These are phyloP conservation scores for Euwallacea similis DNA, from an alignment of 1,140 invertebrate species.

Conservation along the genomic window DNA sequence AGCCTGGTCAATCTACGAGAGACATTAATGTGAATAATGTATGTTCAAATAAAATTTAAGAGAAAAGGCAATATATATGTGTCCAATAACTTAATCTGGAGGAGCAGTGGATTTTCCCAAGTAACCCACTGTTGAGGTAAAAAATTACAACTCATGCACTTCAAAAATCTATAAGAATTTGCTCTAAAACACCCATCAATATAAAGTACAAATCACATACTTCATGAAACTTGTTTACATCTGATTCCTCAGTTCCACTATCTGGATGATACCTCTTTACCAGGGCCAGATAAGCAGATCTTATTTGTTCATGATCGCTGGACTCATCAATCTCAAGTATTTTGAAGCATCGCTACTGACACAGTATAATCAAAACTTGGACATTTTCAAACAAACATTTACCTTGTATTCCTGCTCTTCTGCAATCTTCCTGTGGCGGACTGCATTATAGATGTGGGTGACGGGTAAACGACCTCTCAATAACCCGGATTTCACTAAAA, in stretches of 20 bases:
- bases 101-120: too few relatives aligned
- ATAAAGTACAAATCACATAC: constrained; percentile 51
- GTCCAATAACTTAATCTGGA: too few relatives aligned
- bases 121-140: too few relatives aligned
- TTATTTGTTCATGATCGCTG: constrained; percentile 71
- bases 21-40: constrained; percentile 7
- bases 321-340: constrained; percentile 66
- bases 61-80: too few relatives aligned
- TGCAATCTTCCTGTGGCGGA: constrained; percentile 3
- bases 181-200: not conserved
- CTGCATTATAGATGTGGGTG: not conserved
- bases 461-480: not conserved
- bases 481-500: constrained; percentile 6
- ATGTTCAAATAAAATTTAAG: too few relatives aligned
- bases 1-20: constrained; percentile 47
- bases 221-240: constrained; percentile 71
- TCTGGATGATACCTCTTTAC: constrained; percentile 85
- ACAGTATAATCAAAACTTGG: constrained; percentile 36
- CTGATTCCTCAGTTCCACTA: constrained; percentile 66
- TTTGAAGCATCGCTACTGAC: constrained; percentile 64
- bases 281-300: constrained; percentile 71
- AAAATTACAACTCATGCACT: too few relatives aligned
- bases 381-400: not conserved
- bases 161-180: too few relatives aligned
- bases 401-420: constrained; percentile 23